Conservation (phyloP, 2,113 vertebrate genomes). For the Xenotilapia caudafasciata region DNA sequence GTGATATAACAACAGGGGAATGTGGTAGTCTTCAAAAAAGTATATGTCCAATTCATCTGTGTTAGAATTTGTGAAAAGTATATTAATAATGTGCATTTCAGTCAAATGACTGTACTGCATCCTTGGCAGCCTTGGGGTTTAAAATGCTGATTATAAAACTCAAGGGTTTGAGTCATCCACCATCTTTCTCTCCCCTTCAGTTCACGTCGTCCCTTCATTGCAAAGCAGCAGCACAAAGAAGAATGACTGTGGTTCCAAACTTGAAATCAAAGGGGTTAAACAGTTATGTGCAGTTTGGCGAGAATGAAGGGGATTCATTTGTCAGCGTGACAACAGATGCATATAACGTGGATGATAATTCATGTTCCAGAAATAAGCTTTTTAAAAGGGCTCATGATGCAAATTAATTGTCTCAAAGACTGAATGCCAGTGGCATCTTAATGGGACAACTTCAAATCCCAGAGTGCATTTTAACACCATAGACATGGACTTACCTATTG, state of each 20-base stretch:
- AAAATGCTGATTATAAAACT: not conserved
- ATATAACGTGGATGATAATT: fast-evolving
- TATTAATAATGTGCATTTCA: not conserved
- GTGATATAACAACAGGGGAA: not conserved
- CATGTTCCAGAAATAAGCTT: not conserved
- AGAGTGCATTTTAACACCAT: not conserved
- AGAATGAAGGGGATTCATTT: not conserved
- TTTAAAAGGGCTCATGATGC: not conserved
- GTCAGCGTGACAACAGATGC: not conserved
- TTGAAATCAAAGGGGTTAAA: not conserved
- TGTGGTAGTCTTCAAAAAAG: not conserved
- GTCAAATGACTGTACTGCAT: not conserved
- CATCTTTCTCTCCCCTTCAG: not conserved
- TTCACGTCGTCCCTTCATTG: fast-evolving
- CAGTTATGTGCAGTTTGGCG: fast-evolving
- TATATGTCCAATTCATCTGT: not conserved
- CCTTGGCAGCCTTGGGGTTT: not conserved
- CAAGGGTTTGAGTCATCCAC: not conserved
- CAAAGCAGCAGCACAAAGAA: not conserved
- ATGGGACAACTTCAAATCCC: fast-evolving
- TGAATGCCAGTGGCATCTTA: not conserved
- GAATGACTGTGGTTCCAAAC: not conserved
- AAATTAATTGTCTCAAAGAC: not conserved
- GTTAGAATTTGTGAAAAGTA: not conserved
- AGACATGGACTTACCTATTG: not conserved